phyloP scores from a whole-genome alignment of 2,888 invertebrate species.

The Thereva nobilitata region DNA sequence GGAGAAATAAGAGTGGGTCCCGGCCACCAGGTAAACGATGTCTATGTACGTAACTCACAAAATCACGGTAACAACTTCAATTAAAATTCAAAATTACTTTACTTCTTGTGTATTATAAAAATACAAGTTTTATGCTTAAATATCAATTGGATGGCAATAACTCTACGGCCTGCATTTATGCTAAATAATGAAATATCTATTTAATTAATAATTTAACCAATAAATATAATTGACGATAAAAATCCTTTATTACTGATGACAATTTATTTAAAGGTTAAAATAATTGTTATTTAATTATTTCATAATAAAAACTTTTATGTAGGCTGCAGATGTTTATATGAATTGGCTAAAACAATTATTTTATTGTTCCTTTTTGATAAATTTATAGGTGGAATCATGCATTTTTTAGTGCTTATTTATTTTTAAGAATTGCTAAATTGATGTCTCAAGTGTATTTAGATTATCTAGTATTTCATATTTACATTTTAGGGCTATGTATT shows the following conservation, averaged over 20 bases:
- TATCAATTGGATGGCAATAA: constrained; percentile 18
- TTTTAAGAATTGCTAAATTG: neutral
- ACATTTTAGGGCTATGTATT: too few relatives aligned
- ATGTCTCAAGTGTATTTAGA: too few relatives aligned
- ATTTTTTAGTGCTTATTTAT: constrained; percentile 35
- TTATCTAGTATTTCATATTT: too few relatives aligned
- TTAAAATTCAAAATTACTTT: constrained; percentile 46
- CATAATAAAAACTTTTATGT: constrained; percentile 26
- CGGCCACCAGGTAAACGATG: constrained; percentile 74
- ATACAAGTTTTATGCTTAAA: constrained; percentile 30
- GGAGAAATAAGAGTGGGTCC: constrained; percentile 79
- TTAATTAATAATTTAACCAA: too few relatives aligned
- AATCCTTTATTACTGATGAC: constrained; percentile 25
- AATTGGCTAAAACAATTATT: constrained; percentile 33
- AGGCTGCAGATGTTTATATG: constrained; percentile 41
- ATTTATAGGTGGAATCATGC: constrained; percentile 45
- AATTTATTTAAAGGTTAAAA: neutral
- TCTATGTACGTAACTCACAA: constrained; percentile 66
- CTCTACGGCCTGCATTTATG: constrained; percentile 42
- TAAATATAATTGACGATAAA: neutral
- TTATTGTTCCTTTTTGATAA: constrained; percentile 40
- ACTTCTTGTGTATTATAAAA: constrained; percentile 40
- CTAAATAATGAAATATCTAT: neutral
- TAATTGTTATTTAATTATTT: neutral
- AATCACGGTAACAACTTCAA: constrained; percentile 61